Base-by-base conservation (phyloP, 2,888 invertebrate species). In the Drymonia ruficornis region DNA sequence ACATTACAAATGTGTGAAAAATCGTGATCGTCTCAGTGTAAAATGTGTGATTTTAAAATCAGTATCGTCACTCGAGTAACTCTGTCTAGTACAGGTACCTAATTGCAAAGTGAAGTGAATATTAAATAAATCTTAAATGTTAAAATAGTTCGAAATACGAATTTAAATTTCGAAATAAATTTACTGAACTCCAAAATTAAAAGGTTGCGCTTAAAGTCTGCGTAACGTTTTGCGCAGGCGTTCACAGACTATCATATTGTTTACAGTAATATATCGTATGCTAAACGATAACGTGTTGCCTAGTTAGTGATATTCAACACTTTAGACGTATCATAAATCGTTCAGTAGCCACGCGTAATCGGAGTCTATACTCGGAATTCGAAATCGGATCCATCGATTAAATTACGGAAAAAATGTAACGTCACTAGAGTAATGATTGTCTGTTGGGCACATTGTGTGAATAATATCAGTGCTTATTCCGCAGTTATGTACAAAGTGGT, bases 221-320 rank as follows among this genome's bases (percentile, higher is more conserved):
- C 53, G 63, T 65, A 59, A 60, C 56, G 57, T 65, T 66, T 64
- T 66, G 76, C 78, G 74, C 75, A 74, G 67, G 74, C 78, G 74
- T 75, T 73, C 70, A 68, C 67, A 70, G 56, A 72, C 67, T 70
- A 71, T 75, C 70, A 78, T 61, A 79, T 80, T 84, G 80, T 84
- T 83, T 84, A 80, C 78, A 73, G 65, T 67, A 18, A 52, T 53
- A 64, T 76, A 76, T 82, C 78, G 76, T 66, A 73, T 82, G 65
- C 62, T 55, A 73, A 63, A 67, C 75, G 84, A 86, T 86, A 86
- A 81, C 78, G 77, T 65, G 74, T 59, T 70, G 65, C 74, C 65
- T 70, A 72, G 67, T 74, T 70, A 65, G 61, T 62, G 65, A 63
- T 65, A 71, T 67, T 60, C 52, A 56, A 67, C 59, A 56, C 59